Base-by-base conservation (phyloP, 2,113 vertebrate genomes). In the Prionailurus viverrinus region DNA sequence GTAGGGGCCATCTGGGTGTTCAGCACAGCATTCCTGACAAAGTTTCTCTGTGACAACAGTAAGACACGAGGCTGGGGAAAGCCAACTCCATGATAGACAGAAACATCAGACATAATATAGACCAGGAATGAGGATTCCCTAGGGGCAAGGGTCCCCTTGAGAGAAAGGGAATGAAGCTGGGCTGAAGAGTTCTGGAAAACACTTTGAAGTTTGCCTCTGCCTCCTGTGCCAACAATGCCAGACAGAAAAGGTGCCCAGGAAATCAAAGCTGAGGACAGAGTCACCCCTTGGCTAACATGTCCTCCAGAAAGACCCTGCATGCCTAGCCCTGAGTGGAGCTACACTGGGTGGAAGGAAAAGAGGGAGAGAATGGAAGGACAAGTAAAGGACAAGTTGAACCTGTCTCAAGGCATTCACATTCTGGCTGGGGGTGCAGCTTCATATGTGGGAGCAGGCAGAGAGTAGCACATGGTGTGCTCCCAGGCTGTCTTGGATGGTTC, bases 401-500 rank as follows among this genome's bases (percentile, higher is more conserved):
- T 66, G 19, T 55, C 33, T 51, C 8, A 25, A 66, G 63, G 86
- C 51, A 39, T 16, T 61, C 68, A 7, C 68, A 5, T 86, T 86
- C 83, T 89, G 66, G 53, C 13, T 45, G 66, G 69, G 83, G 29
- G 73, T 73, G 74, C 78, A 25, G 15, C 16, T 45, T 87, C 36
- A 21, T 51, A 79, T 53, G 85, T 83, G 84, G 69, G 91, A 71
- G 65, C 85, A 58, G 81, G 81, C 45, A 69, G 63, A 79, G 63
- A 71, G 73, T 23, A 83, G 92, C 63, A 93, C 92, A 65, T 1
- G 0, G 10, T 45, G 86, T 97, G 95, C 78, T 91, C 80, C 82
- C 63, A 31, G 51, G 21, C 65, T 88, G 53, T n/a, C 85, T 86
- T 83, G n/a, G 71, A 29, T 83, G 69, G 23, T 71, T 74, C 61